Conservation (phyloP, 2,888 invertebrate genomes). For the Xylota sylvarum region DNA sequence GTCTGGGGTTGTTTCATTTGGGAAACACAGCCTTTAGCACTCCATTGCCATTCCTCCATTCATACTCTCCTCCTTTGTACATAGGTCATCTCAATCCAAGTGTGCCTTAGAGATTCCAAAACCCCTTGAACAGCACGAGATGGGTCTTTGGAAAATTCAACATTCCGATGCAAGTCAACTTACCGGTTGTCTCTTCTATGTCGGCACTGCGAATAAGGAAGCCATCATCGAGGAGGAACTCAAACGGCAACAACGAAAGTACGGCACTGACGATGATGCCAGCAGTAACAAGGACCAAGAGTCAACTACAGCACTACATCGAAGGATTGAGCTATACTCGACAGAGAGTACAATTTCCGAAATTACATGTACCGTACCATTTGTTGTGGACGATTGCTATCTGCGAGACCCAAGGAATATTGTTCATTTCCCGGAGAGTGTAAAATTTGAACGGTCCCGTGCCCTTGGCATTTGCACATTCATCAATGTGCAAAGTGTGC, state of each 20-base stretch:
- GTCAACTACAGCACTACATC: conserved; percentile 34
- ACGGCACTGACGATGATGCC: conserved; percentile 32
- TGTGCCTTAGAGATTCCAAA: conserved; percentile 79
- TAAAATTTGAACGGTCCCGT: conserved; percentile 77
- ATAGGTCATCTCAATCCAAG: conserved; percentile 78
- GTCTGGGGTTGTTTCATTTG: conserved; percentile 59
- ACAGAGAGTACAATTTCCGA: conserved; percentile 74
- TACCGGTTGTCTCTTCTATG: conserved; percentile 79
- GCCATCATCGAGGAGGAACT: conserved; percentile 78
- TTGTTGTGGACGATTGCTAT: conserved; percentile 79
- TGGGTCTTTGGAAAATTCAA: conserved; percentile 79
- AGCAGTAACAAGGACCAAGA: conserved; percentile 15
- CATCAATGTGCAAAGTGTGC: conserved; percentile 77
- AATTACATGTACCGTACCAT: conserved; percentile 79
- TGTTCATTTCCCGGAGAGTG: conserved; percentile 78
- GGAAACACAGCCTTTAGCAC: conserved; percentile 30
- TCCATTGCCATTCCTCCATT: background rate
- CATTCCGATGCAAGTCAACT: conserved; percentile 76
- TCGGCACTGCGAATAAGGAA: conserved; percentile 75
- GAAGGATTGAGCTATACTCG: conserved; percentile 67
- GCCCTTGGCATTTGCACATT: conserved; percentile 79
- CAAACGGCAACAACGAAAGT: conserved; percentile 35
- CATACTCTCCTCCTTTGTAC: conserved; percentile 34
- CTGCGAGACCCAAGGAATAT: conserved; percentile 79
- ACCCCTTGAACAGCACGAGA: conserved; percentile 76